Percentiles rank a stretch among this genome's conserved stretches.
Evolutionary conservation across 2,888 invertebrate genomes (phyloP).

Genomic region (Meteorus cinctellus): DNA sequence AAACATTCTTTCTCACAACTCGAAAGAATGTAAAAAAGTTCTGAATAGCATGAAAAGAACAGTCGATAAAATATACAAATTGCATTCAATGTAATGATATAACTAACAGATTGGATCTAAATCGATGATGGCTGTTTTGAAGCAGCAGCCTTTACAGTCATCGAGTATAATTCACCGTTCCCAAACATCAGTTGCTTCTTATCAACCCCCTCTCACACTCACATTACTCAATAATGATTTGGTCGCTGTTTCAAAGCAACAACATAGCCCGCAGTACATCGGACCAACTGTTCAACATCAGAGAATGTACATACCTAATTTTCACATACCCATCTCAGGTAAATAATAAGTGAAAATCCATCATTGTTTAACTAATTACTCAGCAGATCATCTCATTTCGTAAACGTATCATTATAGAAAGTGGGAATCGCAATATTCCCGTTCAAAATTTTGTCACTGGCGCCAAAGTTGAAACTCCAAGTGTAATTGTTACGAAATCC

Average conservation of each 20-base stretch:
- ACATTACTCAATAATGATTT: conserved; percentile 70
- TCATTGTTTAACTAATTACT: not conserved
- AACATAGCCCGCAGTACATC: conserved; percentile 68
- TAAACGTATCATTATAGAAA: conserved; percentile 57
- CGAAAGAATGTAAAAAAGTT: not conserved
- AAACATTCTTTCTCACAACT: not conserved
- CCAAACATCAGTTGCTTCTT: conserved; percentile 64
- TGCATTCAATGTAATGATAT: conserved; percentile 13
- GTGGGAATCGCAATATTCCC: conserved; percentile 63
- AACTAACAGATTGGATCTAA: conserved; percentile 69
- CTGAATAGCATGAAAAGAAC: not conserved
- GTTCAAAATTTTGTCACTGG: conserved; percentile 64
- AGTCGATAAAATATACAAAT: not conserved
- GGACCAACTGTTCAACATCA: conserved; percentile 62
- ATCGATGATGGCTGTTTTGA: conserved; percentile 71
- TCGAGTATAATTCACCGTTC: conserved; percentile 67
- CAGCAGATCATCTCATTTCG: not conserved
- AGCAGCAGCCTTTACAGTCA: conserved; percentile 69
- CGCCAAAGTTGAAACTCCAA: conserved; percentile 73
- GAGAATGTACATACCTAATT: conserved; percentile 65
- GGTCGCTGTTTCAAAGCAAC: conserved; percentile 70
- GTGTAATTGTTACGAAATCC: conserved; percentile 77
- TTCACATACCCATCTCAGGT: conserved; percentile 75
- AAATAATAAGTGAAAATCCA: conserved; percentile 44
- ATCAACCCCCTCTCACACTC: conserved; percentile 68